Evolutionary conservation across 2,113 vertebrate genomes (phyloP).

Genomic region (Chaenocephalus aceratus): DNA sequence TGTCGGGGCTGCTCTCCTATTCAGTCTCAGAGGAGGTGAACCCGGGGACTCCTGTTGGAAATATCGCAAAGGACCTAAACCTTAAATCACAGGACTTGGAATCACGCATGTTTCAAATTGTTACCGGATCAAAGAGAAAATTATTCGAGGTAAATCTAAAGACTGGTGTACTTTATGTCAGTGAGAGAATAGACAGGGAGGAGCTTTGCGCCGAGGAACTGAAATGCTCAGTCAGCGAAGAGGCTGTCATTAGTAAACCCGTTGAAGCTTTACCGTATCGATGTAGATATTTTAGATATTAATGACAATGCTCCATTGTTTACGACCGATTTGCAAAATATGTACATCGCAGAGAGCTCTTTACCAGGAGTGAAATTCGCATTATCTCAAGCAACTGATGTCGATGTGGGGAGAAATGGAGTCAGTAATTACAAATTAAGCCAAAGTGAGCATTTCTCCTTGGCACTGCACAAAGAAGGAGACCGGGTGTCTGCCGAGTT

Average conservation of each 20-base stretch:
- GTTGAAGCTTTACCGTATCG: constrained; percentile 82
- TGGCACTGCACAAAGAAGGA: constrained; percentile 78
- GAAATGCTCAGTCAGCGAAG: constrained; percentile 76
- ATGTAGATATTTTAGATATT: constrained; percentile 85
- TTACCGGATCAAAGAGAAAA: constrained; percentile 70
- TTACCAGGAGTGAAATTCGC: constrained; percentile 78
- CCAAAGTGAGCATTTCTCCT: constrained; percentile 79
- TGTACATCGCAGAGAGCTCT: constrained; percentile 83
- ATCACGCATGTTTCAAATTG: constrained; percentile 75
- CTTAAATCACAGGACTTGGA: constrained; percentile 71
- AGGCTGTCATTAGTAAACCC: constrained; percentile 83
- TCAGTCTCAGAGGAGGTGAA: constrained; percentile 80
- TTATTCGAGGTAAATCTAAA: constrained; percentile 78
- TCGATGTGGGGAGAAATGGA: constrained; percentile 79
- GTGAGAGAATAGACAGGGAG: constrained; percentile 78
- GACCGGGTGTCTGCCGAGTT: constrained; percentile 83
- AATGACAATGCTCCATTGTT: constrained; percentile 89
- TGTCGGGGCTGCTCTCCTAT: constrained; percentile 75
- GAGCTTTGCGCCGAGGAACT: constrained; percentile 75
- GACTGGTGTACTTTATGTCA: constrained; percentile 76
- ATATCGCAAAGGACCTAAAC: constrained; percentile 78
- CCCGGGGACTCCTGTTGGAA: constrained; percentile 74
- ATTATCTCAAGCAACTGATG: constrained; percentile 83
- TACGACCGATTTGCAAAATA: constrained; percentile 65
- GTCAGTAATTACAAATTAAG: constrained; percentile 86